Conservation (phyloP, 2,797 vertebrate genomes). For the Phataginus tricuspis region DNA sequence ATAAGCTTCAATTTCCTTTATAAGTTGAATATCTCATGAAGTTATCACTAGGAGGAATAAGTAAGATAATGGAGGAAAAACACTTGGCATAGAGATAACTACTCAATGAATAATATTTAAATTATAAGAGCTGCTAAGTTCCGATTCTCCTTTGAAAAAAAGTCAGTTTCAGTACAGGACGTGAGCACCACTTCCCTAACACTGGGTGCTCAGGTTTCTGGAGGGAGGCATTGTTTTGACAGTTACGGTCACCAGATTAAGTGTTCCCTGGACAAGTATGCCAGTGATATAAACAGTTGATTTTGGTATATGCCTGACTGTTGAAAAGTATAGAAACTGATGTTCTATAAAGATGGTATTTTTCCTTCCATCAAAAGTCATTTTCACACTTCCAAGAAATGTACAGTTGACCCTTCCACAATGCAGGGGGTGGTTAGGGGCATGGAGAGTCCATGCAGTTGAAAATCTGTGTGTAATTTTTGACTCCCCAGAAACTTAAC, state of each 20-base stretch:
- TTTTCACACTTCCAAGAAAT: not conserved
- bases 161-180: not conserved
- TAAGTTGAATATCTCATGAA: not conserved
- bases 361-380: not conserved
- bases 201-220: not conserved
- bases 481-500: too few species aligned
- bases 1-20: not conserved
- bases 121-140: not conserved
- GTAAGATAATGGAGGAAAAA: not conserved
- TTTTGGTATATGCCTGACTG: not conserved
- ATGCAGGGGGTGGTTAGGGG: too few species aligned
- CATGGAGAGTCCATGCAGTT: too few species aligned
- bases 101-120: conserved; percentile 18
- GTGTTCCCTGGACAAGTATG: not conserved
- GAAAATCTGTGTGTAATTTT: too few species aligned
- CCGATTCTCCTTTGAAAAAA: not conserved
- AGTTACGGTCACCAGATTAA: not conserved
- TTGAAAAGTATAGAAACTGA: not conserved
- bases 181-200: not conserved
- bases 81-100: not conserved
- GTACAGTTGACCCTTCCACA: too few species aligned
- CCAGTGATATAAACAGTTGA: not conserved
- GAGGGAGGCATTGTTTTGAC: not conserved
- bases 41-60: not conserved
- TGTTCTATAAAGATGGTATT: not conserved